Conservation (phyloP, 1,140 invertebrate genomes). For the Heliconius eleuchia region DNA sequence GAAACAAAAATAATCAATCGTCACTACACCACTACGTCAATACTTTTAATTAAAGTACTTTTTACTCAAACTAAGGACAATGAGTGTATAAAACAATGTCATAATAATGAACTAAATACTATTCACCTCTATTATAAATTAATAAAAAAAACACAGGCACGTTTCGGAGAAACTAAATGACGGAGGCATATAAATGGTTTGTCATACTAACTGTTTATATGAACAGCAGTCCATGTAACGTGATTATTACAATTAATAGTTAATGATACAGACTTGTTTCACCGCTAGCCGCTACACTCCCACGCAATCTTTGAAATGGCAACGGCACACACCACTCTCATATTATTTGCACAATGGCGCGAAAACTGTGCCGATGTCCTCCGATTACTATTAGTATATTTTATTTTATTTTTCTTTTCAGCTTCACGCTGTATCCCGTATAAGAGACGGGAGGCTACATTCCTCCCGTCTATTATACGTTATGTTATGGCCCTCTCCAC, state of each 20-base stretch:
- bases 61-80: too few relatives aligned
- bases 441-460: too few relatives aligned
- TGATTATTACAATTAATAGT: slow-evolving; percentile 9
- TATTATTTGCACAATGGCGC: slow-evolving; percentile 18
- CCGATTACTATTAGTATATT: neutral
- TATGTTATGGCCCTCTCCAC: too few relatives aligned
- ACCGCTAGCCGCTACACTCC: slow-evolving; percentile 16
- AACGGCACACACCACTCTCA: neutral
- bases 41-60: neutral
- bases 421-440: too few relatives aligned
- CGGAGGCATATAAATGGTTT: neutral
- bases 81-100: too few relatives aligned
- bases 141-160: too few relatives aligned
- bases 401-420: too few relatives aligned
- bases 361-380: slow-evolving; percentile 19
- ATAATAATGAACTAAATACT: too few relatives aligned
- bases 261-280: neutral
- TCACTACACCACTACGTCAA: neutral
- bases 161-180: neutral
- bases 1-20: slow-evolving; percentile 30
- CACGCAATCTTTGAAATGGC: slow-evolving; percentile 18
- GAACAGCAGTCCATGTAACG: neutral
- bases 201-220: neutral
- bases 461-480: too few relatives aligned
- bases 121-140: too few relatives aligned